Conservation (phyloP, 2,888 invertebrate genomes). For the Electrophaes corylata region DNA sequence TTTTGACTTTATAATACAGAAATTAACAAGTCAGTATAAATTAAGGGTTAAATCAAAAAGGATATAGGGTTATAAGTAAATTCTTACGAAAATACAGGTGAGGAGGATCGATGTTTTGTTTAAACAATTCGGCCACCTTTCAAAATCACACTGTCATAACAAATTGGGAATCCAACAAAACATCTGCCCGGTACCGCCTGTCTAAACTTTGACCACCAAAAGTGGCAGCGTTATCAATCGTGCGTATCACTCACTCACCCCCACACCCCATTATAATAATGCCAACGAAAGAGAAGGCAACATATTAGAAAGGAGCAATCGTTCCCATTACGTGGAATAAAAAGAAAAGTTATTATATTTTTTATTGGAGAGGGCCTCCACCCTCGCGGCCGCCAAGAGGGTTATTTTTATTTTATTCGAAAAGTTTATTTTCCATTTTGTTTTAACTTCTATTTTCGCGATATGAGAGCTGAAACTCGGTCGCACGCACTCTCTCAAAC, state of each 20-base stretch:
- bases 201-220: conserved; percentile 12
- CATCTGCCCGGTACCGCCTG: conserved; percentile 15
- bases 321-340: conserved; percentile 82
- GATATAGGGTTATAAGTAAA: not conserved
- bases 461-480: conserved; percentile 73
- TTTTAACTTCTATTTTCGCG: conserved; percentile 81
- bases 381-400: conserved; percentile 80
- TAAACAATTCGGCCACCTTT: not conserved
- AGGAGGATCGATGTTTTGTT: not conserved
- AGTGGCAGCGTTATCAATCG: conserved; percentile 27
- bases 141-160: conserved; percentile 3
- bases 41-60: not conserved
- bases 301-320: conserved; percentile 78
- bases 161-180: conserved; percentile 11
- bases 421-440: conserved; percentile 84
- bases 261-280: conserved; percentile 76
- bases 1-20: conserved; percentile 3
- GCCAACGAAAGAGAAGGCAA: conserved; percentile 70
- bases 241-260: conserved; percentile 37
- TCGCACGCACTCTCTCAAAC: conserved; percentile 69
- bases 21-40: not conserved
- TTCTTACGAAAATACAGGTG: not conserved
- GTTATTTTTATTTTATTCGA: conserved; percentile 84
- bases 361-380: conserved; percentile 82
- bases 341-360: conserved; percentile 85